Conservation (phyloP, 2,797 vertebrate genomes). For the Gouania willdenowi region DNA sequence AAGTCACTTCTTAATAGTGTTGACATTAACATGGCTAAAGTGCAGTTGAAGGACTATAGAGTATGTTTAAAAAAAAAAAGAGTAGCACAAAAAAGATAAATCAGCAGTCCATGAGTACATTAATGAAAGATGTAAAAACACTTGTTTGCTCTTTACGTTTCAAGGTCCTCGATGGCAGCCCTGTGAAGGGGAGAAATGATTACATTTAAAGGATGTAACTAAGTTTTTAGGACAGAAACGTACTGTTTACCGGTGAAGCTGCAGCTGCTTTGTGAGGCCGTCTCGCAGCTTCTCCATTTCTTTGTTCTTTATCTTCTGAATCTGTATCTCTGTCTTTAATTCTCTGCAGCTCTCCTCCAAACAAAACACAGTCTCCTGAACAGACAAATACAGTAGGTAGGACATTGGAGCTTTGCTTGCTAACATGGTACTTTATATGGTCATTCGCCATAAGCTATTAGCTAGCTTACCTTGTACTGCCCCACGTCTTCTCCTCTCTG, state of each 20-base stretch:
- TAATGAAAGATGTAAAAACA: constrained; percentile 7
- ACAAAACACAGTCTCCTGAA: constrained; percentile 80
- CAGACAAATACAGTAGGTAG: background rate
- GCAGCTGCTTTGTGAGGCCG: constrained; percentile 78
- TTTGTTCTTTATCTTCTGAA: constrained; percentile 86
- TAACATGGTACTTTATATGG: background rate
- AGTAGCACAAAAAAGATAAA: background rate
- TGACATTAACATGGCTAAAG: constrained; percentile 35
- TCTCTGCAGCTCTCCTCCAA: constrained; percentile 86
- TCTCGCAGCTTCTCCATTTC: constrained; percentile 83
- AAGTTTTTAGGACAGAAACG: background rate
- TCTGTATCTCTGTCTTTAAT: constrained; percentile 81
- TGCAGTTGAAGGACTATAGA: constrained; percentile 30
- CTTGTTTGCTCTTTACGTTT: constrained; percentile 42
- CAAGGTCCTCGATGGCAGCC: constrained; percentile 37
- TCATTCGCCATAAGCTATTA: background rate
- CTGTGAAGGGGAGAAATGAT: constrained; percentile 39
- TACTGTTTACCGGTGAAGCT: constrained; percentile 78
- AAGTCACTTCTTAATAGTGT: background rate
- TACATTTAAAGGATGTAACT: background rate
- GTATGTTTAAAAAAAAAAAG: too few relatives aligned
- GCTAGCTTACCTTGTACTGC: constrained; percentile 80
- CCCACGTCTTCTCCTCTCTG: constrained; percentile 83
- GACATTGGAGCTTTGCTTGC: too few relatives aligned
- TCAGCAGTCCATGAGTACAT: constrained; percentile 1